These are phyloP conservation scores for Eustalomyia histrio DNA, from an alignment of 2,888 invertebrate species.

Conservation along the genomic window DNA sequence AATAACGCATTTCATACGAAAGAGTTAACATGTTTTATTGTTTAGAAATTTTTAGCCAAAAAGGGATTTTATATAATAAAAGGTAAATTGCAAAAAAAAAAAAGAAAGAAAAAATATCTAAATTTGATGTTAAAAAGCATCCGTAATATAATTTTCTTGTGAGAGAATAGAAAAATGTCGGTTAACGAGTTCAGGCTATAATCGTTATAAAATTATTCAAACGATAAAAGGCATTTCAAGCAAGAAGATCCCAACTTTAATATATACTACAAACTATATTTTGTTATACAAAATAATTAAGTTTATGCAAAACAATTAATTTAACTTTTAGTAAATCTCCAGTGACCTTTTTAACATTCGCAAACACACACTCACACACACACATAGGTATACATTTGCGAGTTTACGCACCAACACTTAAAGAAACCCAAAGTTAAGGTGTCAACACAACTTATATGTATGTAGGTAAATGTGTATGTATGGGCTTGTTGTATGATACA, in stretches of 20 bases:
- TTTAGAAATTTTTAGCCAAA: neutral
- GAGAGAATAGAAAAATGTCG: too few species aligned
- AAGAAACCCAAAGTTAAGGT: constrained; percentile 46
- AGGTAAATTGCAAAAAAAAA: neutral
- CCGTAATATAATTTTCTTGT: too few species aligned
- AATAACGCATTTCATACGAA: neutral
- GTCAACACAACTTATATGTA: constrained; percentile 44
- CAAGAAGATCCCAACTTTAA: too few species aligned
- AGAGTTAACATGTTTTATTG: constrained; percentile 22
- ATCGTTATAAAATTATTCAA: too few species aligned
- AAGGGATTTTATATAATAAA: neutral
- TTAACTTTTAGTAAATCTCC: constrained; percentile 51
- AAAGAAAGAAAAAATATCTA: too few species aligned
- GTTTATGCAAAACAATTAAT: constrained; percentile 27
- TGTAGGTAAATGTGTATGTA: constrained; percentile 1
- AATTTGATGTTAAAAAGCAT: too few species aligned
- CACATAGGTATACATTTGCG: constrained; percentile 4
- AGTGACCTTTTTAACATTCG: constrained; percentile 41
- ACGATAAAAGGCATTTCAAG: too few species aligned
- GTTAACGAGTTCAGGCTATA: too few species aligned
- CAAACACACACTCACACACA: too few species aligned
- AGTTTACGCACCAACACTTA: constrained; percentile 40
- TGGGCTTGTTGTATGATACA: constrained; percentile 19
- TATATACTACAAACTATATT: neutral
- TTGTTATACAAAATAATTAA: neutral